A percentile compares a stretch with the other conserved stretches of the same genome.
Evolutionary conservation across 2,797 vertebrate species (phyloP).

Genomic region (Eleutherodactylus coqui): DNA sequence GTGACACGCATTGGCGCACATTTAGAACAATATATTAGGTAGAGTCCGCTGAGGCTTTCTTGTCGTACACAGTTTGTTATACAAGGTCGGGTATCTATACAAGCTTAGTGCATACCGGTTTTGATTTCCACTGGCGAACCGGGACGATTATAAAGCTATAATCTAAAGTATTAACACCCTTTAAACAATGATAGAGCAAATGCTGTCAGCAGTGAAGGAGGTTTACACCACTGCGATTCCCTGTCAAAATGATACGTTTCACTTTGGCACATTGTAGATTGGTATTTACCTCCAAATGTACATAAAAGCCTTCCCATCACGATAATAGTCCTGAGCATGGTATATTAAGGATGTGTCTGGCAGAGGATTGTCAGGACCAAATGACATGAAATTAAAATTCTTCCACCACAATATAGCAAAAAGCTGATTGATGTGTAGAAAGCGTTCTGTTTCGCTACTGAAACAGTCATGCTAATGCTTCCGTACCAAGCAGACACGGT

Average conservation of each 20-base stretch:
- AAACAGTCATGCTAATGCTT: constrained; percentile 7
- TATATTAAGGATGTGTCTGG: constrained; percentile 14
- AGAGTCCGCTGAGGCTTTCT: no score
- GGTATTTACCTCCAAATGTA: constrained; percentile 23
- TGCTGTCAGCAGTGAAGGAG: not conserved
- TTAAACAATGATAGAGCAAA: constrained; percentile 6
- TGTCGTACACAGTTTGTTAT: not conserved
- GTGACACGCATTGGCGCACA: not conserved
- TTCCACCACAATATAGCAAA: not conserved
- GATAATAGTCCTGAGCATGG: not conserved
- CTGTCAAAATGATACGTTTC: constrained; percentile 8
- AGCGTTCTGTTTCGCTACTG: not conserved
- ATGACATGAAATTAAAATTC: constrained; percentile 24
- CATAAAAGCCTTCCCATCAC: constrained; percentile 18
- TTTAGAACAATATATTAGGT: no score
- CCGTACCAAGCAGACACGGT: not conserved
- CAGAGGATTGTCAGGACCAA: constrained; percentile 19
- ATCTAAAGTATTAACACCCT: not conserved
- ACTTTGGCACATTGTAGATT: not conserved
- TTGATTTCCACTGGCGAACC: not conserved
- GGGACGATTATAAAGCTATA: not conserved
- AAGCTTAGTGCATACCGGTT: not conserved
- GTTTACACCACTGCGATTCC: constrained; percentile 2
- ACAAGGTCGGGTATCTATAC: not conserved
- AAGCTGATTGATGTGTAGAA: constrained; percentile 34